These are phyloP conservation scores for Dasysyrphus tricinctus DNA, from an alignment of 2,888 invertebrate genomes.

Conservation along the genomic window DNA sequence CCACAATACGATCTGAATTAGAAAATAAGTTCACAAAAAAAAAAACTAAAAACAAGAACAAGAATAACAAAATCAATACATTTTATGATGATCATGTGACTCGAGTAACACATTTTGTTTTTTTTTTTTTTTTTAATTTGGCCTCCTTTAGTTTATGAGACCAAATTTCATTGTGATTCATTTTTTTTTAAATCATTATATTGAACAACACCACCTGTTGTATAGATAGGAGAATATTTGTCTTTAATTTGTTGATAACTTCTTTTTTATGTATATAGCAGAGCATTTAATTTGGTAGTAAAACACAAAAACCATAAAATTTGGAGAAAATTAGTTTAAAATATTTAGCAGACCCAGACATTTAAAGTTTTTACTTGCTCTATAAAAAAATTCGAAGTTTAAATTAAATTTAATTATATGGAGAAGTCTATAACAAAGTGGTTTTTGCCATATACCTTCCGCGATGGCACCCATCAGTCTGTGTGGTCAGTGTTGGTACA, in stretches of 20 bases:
- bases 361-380: too few species aligned
- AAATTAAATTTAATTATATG: too few species aligned
- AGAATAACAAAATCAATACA: neutral
- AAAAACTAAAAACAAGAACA: neutral
- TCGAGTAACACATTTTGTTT: slow-evolving; percentile 1
- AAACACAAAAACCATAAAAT: neutral
- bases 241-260: neutral
- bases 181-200: neutral
- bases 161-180: neutral
- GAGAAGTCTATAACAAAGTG: too few species aligned
- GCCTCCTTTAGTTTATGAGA: slow-evolving; percentile 26
- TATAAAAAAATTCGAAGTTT: neutral
- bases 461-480: too few species aligned
- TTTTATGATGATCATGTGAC: neutral
- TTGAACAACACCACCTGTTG: slow-evolving; percentile 3
- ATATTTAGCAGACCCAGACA: neutral
- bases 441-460: too few species aligned
- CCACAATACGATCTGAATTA: slow-evolving; percentile 22
- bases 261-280: neutral
- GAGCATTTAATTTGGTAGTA: neutral
- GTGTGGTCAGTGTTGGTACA: too few species aligned
- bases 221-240: neutral
- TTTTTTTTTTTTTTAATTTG: slow-evolving; percentile 33
- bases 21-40: neutral
- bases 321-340: neutral